Evolutionary conservation across 23 tunicate genomes (phyloP), one percentile per base, ranked within the genome.

Genomic region (Clavelina lepadiformis): DNA sequence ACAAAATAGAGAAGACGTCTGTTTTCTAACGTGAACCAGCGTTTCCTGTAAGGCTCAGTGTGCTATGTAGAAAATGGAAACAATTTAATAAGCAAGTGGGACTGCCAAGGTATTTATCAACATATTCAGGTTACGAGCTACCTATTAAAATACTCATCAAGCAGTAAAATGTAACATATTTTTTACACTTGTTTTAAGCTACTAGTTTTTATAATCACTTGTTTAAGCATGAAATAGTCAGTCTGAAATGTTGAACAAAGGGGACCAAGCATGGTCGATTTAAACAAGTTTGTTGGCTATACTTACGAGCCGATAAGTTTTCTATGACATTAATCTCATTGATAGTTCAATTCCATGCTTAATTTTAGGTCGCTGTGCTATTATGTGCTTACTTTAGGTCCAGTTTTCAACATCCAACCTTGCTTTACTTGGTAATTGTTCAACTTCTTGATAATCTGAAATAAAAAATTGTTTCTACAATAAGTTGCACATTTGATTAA

Each of bases 391-490:
- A 87, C 97, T 49, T 81, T 89, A 15, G 97, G 97, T 15, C 97
- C 97, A 2, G 97, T 89, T 69, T 89, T 89, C 5, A 61, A 46
- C 97, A 89, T 81, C 83, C 84, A 89, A 1, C 97, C 97, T 75
- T 89, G 89, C 69, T 89, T 89, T 33, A 31, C 53, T 8, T 71
- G 80, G 28, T 80, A 68, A 23, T 73, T 75, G 68, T 77, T 81
- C 61, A 89, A 28, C 31, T 68, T 46, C 46, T 52, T 44, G 5
- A 89, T 4, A 31, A 89, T 70, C 97, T 89, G 35, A 0, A 0
- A 22, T 1, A 61, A 34, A 58, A 63, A 5, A 54, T 8, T 28
- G 24, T 13, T 15, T 8, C 11, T 13, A 15, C 7, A 61, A 61
- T 27, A 61, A 28, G 24, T 8, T 61, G 11, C 13, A 61, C 18